phyloP scores from a whole-genome alignment of 2,888 invertebrate genomes.

The Nudaria mundana region DNA sequence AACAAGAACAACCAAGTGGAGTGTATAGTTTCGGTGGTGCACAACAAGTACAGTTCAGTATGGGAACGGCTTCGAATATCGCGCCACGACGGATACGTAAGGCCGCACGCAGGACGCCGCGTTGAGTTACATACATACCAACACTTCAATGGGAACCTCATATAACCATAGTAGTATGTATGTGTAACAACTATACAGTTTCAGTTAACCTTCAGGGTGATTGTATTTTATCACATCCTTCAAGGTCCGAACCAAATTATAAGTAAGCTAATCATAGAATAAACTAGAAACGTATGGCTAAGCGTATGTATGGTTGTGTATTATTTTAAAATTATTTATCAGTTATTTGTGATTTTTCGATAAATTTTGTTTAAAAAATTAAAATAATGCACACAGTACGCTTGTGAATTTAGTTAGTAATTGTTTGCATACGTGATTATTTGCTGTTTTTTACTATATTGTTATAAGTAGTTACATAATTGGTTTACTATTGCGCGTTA shows the following conservation, averaged over 20 bases:
- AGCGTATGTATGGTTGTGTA: conserved; percentile 20
- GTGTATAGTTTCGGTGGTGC: conserved; percentile 48
- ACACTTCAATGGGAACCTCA: not conserved
- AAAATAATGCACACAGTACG: conserved; percentile 13
- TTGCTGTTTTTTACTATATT: conserved; percentile 12
- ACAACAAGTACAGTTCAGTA: conserved; percentile 53
- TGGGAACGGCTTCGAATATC: conserved; percentile 53
- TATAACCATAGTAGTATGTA: conserved; percentile 16
- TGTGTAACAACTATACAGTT: conserved; percentile 14
- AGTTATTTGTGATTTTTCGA: not conserved
- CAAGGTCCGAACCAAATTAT: conserved; percentile 23
- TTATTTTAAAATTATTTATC: conserved; percentile 13
- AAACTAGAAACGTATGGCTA: conserved; percentile 11
- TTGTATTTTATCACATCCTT: conserved; percentile 9
- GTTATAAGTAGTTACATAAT: conserved; percentile 15
- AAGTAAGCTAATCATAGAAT: conserved; percentile 20
- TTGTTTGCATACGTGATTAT: conserved; percentile 4
- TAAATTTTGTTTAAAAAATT: not conserved
- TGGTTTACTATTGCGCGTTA: too few relatives aligned
- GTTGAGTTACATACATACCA: conserved; percentile 46
- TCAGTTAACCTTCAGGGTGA: conserved; percentile 17
- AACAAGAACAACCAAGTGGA: conserved; percentile 37
- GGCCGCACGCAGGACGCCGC: conserved; percentile 58
- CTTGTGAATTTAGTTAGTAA: not conserved
- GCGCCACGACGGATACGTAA: conserved; percentile 51